Base-by-base conservation (phyloP, 2,888 invertebrate species). In the Teleiodes luculella region DNA sequence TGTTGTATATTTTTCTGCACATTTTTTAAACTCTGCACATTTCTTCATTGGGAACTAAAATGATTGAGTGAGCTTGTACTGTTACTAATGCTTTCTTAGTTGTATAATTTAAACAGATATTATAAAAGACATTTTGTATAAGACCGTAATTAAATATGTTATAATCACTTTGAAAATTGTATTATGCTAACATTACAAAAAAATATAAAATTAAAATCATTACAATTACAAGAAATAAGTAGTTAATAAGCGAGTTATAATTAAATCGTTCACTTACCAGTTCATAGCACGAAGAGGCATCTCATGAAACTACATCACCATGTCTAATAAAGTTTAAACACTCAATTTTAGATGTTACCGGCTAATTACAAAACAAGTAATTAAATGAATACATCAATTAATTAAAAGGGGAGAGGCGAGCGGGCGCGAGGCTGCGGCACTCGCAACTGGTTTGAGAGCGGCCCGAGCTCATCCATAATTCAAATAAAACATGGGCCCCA, bases 301-400 rank as follows among this genome's bases (percentile, higher is more conserved):
- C 65, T 60, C 52, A 57, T 55, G 56, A 54, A 61, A 61, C 59
- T 58, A 67, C 71, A 76, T 65, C 78, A 80, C 80, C 73, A 65
- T 66, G 66, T 71, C 73, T 74, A 78, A 77, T 79, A 78, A 78
- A 74, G 69, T 73, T 76, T 74, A 75, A 77, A 75, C 84, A 83
- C 86, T 79, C 77, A 80, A 82, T 83, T 80, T 79, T 71, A 76
- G 72, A 80, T 78, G 78, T 78, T 76, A 72, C 73, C 72, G 70
- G 72, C 77, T 82, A 85, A 86, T 86, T 85, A 87, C 74, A 77
- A 76, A 76, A 83, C 81, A 80, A 78, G 81, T 80, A 78, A 85
- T 85, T 83, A 85, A 87, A 86, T 86, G 79, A 86, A 86, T 85
- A 86, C 83, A 83, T 87, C 84, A 86, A 88, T 88, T 87, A 89